Conservation (phyloP, 2,888 invertebrate genomes). For the Nephrotoma guestfalica region DNA sequence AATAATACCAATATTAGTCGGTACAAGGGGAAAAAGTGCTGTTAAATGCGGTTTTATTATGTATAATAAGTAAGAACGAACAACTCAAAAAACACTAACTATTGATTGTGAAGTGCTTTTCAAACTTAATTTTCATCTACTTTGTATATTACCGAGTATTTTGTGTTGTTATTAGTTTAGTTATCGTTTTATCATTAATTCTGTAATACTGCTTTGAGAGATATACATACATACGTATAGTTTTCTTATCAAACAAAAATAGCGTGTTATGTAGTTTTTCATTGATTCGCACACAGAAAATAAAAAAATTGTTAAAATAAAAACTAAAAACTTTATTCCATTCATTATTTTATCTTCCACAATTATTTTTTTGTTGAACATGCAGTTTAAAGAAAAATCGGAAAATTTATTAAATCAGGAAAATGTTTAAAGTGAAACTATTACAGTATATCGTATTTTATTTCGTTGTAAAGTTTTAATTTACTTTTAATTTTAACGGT, state of each 20-base stretch:
- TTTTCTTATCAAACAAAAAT: background rate
- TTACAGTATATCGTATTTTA: background rate
- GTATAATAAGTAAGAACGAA: too few relatives aligned
- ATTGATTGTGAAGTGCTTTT: too few relatives aligned
- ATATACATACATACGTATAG: background rate
- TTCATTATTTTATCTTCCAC: background rate
- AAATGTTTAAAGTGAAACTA: background rate
- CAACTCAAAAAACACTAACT: too few relatives aligned
- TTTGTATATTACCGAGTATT: too few relatives aligned
- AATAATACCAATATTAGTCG: too few relatives aligned
- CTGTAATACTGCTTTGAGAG: too few relatives aligned
- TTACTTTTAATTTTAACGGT: background rate
- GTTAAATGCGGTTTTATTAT: too few relatives aligned
- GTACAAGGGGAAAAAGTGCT: too few relatives aligned
- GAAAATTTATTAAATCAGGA: background rate
- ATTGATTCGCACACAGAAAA: background rate
- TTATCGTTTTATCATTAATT: too few relatives aligned
- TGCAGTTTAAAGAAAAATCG: background rate
- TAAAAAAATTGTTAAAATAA: background rate
- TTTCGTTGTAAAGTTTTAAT: background rate
- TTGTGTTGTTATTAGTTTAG: too few relatives aligned
- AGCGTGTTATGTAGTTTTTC: background rate
- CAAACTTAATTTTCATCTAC: too few relatives aligned
- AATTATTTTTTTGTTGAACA: background rate
- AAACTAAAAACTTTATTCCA: background rate